These are phyloP conservation scores for Crocodylus rhombifer DNA, from an alignment of 2,797 vertebrate species.

Conservation along the genomic window DNA sequence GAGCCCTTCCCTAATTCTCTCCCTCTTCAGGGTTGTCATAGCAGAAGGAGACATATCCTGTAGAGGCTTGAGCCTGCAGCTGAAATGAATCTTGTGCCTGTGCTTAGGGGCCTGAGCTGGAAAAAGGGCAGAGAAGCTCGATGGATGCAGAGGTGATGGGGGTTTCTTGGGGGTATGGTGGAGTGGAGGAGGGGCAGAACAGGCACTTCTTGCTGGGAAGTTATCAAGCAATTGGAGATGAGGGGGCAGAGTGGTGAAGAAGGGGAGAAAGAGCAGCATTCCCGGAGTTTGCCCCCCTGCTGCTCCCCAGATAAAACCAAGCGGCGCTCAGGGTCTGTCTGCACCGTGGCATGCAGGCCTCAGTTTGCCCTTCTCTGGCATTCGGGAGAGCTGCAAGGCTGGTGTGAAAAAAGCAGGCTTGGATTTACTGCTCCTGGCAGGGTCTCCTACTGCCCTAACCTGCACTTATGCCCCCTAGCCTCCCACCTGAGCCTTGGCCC, in stretches of 20 bases:
- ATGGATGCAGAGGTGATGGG: neutral
- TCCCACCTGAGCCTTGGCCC: neutral
- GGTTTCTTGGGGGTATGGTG: neutral
- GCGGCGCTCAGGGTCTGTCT: neutral
- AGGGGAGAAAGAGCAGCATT: neutral
- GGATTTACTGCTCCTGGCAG: accelerated
- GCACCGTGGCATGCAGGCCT: no score
- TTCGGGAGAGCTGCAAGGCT: neutral
- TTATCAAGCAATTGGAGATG: neutral
- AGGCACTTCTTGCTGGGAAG: neutral
- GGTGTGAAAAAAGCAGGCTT: neutral
- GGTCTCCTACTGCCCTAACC: neutral
- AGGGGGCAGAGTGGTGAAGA: neutral
- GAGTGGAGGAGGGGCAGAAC: neutral
- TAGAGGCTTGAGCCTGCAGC: neutral
- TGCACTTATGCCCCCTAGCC: neutral
- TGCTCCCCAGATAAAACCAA: neutral
- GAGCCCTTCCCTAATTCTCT: accelerated
- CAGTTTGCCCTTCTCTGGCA: no score
- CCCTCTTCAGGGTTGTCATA: neutral
- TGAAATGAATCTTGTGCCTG: neutral
- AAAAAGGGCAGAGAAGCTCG: neutral
- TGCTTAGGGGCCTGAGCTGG: neutral
- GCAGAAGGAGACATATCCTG: neutral
- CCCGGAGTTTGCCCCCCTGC: neutral